Percentiles rank a stretch among this genome's conserved stretches.
phyloP scores from a whole-genome alignment of 2,888 invertebrate genomes.

The Deroplatys truncata region DNA sequence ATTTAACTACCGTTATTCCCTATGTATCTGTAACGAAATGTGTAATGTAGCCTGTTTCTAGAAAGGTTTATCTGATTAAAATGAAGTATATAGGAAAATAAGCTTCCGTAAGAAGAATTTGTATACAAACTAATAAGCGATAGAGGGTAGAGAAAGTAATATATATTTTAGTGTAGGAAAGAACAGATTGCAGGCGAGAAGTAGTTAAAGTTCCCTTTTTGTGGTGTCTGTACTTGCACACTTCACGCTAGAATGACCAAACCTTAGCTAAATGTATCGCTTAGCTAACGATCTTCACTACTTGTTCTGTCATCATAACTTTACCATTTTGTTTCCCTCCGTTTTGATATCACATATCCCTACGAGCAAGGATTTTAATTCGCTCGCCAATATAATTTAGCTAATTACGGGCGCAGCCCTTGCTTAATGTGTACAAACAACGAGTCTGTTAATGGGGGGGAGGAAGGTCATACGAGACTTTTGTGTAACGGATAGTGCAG shows the following conservation, averaged over 20 bases:
- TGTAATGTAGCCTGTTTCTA: too few species aligned
- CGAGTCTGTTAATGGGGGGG: conserved; percentile 10
- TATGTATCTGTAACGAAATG: too few species aligned
- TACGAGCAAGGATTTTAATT: neutral
- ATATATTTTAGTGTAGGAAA: too few species aligned
- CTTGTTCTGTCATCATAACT: neutral
- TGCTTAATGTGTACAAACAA: conserved; percentile 7
- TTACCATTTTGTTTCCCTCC: neutral
- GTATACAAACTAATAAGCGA: too few species aligned
- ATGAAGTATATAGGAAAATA: too few species aligned
- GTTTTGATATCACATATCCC: neutral
- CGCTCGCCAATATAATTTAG: conserved; percentile 3
- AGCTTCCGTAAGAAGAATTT: too few species aligned
- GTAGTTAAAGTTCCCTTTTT: too few species aligned
- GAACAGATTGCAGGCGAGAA: too few species aligned
- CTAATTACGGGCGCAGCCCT: neutral
- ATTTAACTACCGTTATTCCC: too few species aligned
- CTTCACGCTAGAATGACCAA: neutral
- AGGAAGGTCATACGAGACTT: conserved; percentile 6
- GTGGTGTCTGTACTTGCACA: too few species aligned
- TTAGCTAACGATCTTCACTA: neutral
- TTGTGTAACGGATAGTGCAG: conserved; percentile 10
- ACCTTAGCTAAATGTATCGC: neutral
- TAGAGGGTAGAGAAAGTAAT: too few species aligned
- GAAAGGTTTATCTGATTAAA: too few species aligned